A percentile compares a stretch with the other conserved stretches of the same genome.
Conservation (phyloP, 2,797 vertebrate genomes). For the Sebastes diploproa region DNA sequence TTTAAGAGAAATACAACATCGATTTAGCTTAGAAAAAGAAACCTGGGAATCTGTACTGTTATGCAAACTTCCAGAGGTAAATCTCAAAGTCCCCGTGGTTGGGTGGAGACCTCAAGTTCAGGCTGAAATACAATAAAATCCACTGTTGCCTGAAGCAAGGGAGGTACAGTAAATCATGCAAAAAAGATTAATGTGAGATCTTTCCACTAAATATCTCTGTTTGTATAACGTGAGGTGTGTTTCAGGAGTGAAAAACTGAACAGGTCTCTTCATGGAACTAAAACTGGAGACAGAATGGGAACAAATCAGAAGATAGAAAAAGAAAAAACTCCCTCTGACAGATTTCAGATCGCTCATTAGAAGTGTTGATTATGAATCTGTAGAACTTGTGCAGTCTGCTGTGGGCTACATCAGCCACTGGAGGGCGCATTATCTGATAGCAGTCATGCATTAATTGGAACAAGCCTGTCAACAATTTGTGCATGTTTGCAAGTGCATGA, state of each 20-base stretch:
- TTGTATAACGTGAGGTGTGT: neutral
- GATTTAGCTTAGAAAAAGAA: neutral
- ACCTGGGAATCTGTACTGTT: neutral
- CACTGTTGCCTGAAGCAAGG: neutral
- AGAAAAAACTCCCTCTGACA: neutral
- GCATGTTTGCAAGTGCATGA: slow-evolving; percentile 18
- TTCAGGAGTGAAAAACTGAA: neutral
- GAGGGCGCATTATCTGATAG: slow-evolving; percentile 2
- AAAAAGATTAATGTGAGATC: neutral
- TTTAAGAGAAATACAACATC: too few species aligned
- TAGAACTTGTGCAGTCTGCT: neutral
- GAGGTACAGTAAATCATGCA: neutral
- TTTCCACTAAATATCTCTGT: neutral
- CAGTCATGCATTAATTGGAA: slow-evolving; percentile 24
- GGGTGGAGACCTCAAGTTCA: neutral
- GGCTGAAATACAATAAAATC: neutral
- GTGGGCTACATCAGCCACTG: slow-evolving; percentile 8
- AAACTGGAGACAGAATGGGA: neutral
- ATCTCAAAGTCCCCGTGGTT: neutral
- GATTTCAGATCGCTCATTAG: slow-evolving; percentile 9
- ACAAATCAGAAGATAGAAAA: neutral
- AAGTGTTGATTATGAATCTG: slow-evolving; percentile 1
- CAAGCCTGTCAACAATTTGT: slow-evolving; percentile 12
- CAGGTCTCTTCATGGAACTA: neutral
- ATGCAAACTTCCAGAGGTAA: neutral